Evolutionary conservation across 2,113 vertebrate genomes (phyloP).

Genomic region (Paradisaea rubra): DNA sequence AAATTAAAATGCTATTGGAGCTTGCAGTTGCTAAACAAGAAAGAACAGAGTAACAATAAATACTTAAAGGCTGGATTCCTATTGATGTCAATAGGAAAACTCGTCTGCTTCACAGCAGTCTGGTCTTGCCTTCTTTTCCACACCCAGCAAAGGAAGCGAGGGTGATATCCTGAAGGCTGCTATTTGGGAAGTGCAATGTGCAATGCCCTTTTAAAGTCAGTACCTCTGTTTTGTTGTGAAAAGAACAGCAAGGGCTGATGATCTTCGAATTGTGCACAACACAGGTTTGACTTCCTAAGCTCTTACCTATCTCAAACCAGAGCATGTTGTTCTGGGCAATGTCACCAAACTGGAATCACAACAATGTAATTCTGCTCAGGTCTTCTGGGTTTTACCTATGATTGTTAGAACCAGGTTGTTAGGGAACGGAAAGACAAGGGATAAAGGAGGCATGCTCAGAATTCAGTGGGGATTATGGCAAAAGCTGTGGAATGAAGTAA

Average conservation of each 20-base stretch:
- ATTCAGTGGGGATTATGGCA: not conserved
- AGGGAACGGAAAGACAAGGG: not conserved
- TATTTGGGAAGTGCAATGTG: not conserved
- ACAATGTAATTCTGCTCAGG: not conserved
- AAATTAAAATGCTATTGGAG: not conserved
- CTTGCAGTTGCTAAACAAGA: not conserved
- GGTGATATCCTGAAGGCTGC: not conserved
- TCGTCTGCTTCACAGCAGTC: not conserved
- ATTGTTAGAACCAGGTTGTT: not conserved
- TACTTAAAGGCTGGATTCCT: not conserved
- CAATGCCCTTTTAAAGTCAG: not conserved
- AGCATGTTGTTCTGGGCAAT: not conserved
- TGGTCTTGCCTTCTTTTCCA: not conserved
- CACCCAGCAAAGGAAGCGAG: not conserved
- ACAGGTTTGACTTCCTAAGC: not conserved
- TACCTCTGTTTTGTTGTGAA: not conserved
- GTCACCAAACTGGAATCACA: not conserved
- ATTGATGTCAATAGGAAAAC: not conserved
- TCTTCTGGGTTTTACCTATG: not conserved
- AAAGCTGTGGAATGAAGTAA: not conserved
- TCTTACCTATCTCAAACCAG: not conserved
- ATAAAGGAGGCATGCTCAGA: not conserved
- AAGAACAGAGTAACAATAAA: not conserved
- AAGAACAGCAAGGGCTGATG: not conserved
- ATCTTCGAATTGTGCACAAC: not conserved